Evolutionary conservation across 2,888 invertebrate species (phyloP), one percentile per base, ranked within the genome.

Genomic region (Eucriotettix oculatus): DNA sequence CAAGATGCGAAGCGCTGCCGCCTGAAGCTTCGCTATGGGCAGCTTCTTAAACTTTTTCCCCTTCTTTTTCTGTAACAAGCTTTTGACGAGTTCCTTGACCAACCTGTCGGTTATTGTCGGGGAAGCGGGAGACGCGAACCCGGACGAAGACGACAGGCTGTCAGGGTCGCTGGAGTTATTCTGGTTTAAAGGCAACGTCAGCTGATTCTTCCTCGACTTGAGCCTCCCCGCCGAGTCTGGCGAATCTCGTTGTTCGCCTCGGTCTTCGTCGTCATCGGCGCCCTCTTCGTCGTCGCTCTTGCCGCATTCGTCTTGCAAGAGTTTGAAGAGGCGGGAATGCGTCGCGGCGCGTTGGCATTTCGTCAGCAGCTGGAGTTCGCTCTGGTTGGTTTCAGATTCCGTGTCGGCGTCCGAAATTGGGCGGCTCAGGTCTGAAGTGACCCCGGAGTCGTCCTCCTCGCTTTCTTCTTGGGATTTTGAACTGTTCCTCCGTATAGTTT

Each of bases 261-360:
- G 40, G 62, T 65, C 63, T 54, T 73, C 71, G 7, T 69, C 68
- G 16, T 67, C 66, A 53, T 70, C 71, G 57, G 73, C 72, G 5
- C 69, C 68, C 54, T 67, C 66, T 43, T 66, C 67, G 42, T 66
- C 67, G 10, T 67, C 68, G 53, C 66, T 66, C 29, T 66, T 65
- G 14, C 76, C 76, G 67, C 77, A 76, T 66, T 80, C 82, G 56
- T 82, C 81, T 69, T 82, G 84, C 29, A 86, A 71, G 14, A 86
- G 71, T 67, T 81, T 81, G 67, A 84, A 85, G 17, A 86, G 73
- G 64, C 86, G 76, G 54, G 85, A 86, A 72, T 86, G 86, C 52
- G 86, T 86, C 48, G 84, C 81, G 5, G 85, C 85, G 58, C 86
- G 75, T 69, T 85, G 82, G 69, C 84, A 86, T 61, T 79, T 76